phyloP scores from a whole-genome alignment of 1,140 invertebrate genomes.

The Macrocentrus cingulum region DNA sequence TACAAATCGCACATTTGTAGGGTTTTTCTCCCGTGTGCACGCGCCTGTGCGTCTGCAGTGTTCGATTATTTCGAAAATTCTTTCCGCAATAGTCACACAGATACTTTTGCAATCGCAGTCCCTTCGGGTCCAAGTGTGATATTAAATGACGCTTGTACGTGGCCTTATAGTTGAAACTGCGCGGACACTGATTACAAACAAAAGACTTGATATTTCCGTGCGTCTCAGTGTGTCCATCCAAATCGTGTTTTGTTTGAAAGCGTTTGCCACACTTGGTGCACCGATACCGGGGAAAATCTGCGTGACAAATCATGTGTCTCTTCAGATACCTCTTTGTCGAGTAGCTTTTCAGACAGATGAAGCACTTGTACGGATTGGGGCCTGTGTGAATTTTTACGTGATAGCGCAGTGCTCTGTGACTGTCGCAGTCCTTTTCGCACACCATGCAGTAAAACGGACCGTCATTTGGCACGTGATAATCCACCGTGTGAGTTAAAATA shows the following conservation, averaged over 20 bases:
- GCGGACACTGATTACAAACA: slow-evolving; percentile 49
- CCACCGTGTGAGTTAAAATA: slow-evolving; percentile 45
- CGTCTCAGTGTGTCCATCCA: slow-evolving; percentile 43
- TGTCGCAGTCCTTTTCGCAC: slow-evolving; percentile 54
- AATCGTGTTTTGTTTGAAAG: slow-evolving; percentile 47
- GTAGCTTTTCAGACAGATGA: slow-evolving; percentile 61
- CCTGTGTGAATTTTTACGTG: slow-evolving; percentile 62
- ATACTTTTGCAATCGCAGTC: slow-evolving; percentile 49
- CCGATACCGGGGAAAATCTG: slow-evolving; percentile 60
- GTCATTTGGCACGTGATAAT: slow-evolving; percentile 46
- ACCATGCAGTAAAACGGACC: slow-evolving; percentile 55
- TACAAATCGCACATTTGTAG: slow-evolving; percentile 58
- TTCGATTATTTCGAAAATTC: slow-evolving; percentile 54
- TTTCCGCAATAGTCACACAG: slow-evolving; percentile 63
- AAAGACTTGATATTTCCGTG: slow-evolving; percentile 47
- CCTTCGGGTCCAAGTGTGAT: slow-evolving; percentile 46
- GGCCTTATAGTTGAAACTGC: slow-evolving; percentile 52
- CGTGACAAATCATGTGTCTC: slow-evolving; percentile 63
- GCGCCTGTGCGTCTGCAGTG: slow-evolving; percentile 56
- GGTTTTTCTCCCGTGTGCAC: slow-evolving; percentile 71
- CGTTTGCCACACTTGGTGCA: slow-evolving; percentile 50
- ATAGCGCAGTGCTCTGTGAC: slow-evolving; percentile 38
- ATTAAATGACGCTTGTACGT: slow-evolving; percentile 54
- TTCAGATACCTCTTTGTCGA: slow-evolving; percentile 62
- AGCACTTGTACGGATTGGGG: slow-evolving; percentile 63